phyloP scores from a whole-genome alignment of 2,113 vertebrate species.

The Crotalus helleri region DNA sequence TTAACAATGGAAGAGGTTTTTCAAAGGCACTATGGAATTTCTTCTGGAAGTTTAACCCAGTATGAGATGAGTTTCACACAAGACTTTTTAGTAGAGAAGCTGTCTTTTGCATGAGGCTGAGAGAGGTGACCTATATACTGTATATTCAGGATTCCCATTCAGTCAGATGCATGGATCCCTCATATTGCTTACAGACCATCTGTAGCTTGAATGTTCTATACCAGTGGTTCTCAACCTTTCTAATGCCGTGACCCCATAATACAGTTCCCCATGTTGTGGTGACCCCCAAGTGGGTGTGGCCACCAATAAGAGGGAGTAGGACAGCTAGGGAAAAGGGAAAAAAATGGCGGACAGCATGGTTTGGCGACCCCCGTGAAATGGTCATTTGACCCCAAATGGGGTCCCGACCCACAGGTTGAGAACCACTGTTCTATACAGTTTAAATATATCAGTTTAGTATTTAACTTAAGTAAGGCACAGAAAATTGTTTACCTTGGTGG shows the following conservation, averaged over 20 bases:
- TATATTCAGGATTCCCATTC: background rate
- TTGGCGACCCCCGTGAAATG: too few relatives aligned
- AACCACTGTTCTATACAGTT: background rate
- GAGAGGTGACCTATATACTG: background rate
- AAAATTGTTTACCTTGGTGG: background rate
- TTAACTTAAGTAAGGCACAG: background rate
- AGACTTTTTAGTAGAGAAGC: background rate
- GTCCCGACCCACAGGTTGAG: too few relatives aligned
- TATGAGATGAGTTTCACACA: background rate
- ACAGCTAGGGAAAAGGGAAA: too few relatives aligned
- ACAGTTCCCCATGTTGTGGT: too few relatives aligned
- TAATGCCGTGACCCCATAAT: too few relatives aligned
- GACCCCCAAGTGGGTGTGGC: too few relatives aligned
- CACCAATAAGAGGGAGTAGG: too few relatives aligned
- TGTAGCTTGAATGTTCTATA: background rate
- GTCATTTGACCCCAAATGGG: too few relatives aligned
- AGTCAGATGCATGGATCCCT: background rate
- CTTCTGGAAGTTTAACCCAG: background rate
- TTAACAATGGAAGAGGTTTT: background rate
- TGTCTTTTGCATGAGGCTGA: background rate
- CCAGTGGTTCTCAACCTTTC: too few relatives aligned
- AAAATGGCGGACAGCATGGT: too few relatives aligned
- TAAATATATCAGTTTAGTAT: background rate
- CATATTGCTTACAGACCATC: background rate
- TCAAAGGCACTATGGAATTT: background rate